Evolutionary conservation across 2,888 invertebrate genomes (phyloP).

Genomic region (Agrilus biguttatus): DNA sequence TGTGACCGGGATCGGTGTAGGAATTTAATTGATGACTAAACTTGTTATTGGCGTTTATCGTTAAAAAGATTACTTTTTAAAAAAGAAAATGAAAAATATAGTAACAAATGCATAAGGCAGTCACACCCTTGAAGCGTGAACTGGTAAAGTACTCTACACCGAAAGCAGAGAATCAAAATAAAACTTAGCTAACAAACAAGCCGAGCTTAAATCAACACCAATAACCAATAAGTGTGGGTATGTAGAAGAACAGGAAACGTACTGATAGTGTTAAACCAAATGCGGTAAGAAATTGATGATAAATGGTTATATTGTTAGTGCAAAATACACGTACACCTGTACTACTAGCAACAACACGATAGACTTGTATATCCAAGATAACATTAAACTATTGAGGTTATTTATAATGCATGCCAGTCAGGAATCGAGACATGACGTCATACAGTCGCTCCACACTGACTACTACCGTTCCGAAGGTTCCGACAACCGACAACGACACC

Average conservation of each 20-base stretch:
- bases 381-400: constrained; percentile 19
- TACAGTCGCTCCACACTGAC: constrained; percentile 16
- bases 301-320: constrained; percentile 2
- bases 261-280: not conserved
- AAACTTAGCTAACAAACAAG: too few relatives aligned
- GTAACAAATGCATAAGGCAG: too few relatives aligned
- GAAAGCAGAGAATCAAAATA: too few relatives aligned
- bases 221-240: too few relatives aligned
- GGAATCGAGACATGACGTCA: constrained; percentile 28
- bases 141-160: too few relatives aligned
- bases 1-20: too few relatives aligned
- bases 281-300: constrained; percentile 1
- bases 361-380: constrained; percentile 5
- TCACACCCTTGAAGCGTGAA: too few relatives aligned
- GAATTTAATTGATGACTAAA: too few relatives aligned
- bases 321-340: constrained; percentile 1
- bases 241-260: not conserved
- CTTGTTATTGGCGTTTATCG: too few relatives aligned
- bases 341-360: not conserved
- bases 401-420: constrained; percentile 26
- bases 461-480: constrained; percentile 9
- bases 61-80: too few relatives aligned
- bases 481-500: constrained; percentile 8
- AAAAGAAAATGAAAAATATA: too few relatives aligned
- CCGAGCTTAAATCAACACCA: too few relatives aligned